Base-by-base conservation (phyloP, 2,797 vertebrate species). In the Anomalospiza imberbis region DNA sequence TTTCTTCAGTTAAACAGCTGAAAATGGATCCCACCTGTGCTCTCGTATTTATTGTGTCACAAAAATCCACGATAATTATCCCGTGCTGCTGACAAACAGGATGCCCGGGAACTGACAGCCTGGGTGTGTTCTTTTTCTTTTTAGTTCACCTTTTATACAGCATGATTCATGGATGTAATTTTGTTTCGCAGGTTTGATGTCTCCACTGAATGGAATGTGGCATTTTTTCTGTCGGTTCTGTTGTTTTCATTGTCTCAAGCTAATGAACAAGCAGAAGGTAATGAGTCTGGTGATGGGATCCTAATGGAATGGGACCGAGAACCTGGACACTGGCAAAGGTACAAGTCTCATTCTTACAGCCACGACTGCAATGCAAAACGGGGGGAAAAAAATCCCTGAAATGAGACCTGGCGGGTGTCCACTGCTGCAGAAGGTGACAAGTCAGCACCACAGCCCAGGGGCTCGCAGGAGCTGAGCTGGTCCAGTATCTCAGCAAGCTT, bases 1-100 rank as follows among this genome's bases (percentile, higher is more conserved):
- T 96, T 97, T 96, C 93, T 95, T 91, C 94, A 94, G 71, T 98
- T 97, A 96, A 97, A 94, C 79, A 75, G 58, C 85, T 96, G 96
- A 95, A 97, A 97, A 97, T 76, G 91, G 96, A 96, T 89, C 86
- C 94, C 95, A 95, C 95, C 96, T 96, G 96, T 85, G 93, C 88
- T 94, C 85, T 83, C 42, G 1, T 88, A 93, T 97, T 97, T 96
- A 96, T 94, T 90, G 91, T 88, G 79, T 92, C 95, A 93, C 88
- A 96, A 94, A 97, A 97, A 83, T 86, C 94, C 82, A 16, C 60
- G 36, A 83, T 94, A 97, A 96, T 97, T 96, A 96, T 91, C 65
- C 74, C 0, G 0, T n/a, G 76, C 89, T 91, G 96, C 89, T 98
- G 97, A 98, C 94, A 97, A 97, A 95, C 0, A 8, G 62, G 84